Conservation (phyloP, 2,888 invertebrate genomes). For the Falcaria lacertinaria region DNA sequence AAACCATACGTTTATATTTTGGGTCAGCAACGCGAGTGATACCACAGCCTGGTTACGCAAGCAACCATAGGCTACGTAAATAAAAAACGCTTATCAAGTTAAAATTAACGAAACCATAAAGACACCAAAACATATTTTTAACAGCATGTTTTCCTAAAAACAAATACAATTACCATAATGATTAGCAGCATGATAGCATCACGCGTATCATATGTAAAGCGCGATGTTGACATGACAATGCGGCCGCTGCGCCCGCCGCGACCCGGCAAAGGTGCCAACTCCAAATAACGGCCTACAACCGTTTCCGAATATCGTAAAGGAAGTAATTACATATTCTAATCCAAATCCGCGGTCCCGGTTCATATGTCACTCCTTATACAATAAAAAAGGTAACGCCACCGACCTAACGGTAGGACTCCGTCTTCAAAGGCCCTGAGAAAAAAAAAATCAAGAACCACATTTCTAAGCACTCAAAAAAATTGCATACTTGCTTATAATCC, state of each 20-base stretch:
- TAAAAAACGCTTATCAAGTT: too few species aligned
- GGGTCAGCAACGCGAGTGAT: too few species aligned
- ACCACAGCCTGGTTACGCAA: too few species aligned
- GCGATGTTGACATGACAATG: slow-evolving; percentile 24
- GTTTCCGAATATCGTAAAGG: slow-evolving; percentile 77
- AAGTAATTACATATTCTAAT: slow-evolving; percentile 80
- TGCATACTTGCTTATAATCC: slow-evolving; percentile 66
- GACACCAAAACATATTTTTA: background rate
- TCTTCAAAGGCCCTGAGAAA: slow-evolving; percentile 65
- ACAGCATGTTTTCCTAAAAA: slow-evolving; percentile 1
- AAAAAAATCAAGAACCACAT: slow-evolving; percentile 64
- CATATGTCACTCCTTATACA: slow-evolving; percentile 72
- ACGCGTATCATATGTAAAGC: slow-evolving; percentile 19
- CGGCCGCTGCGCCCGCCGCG: slow-evolving; percentile 22
- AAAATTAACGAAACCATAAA: too few species aligned
- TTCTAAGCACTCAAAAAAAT: slow-evolving; percentile 66
- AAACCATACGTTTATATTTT: too few species aligned
- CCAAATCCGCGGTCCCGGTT: slow-evolving; percentile 67
- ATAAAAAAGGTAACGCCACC: slow-evolving; percentile 57
- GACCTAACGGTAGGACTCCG: slow-evolving; percentile 69
- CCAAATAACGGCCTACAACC: slow-evolving; percentile 56
- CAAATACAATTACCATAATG: background rate
- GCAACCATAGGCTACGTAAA: too few species aligned
- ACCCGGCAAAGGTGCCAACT: slow-evolving; percentile 48
- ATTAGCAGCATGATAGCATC: slow-evolving; percentile 15